Conservation (phyloP, 2,888 invertebrate genomes). For the Leptinotarsa rubiginosa region DNA sequence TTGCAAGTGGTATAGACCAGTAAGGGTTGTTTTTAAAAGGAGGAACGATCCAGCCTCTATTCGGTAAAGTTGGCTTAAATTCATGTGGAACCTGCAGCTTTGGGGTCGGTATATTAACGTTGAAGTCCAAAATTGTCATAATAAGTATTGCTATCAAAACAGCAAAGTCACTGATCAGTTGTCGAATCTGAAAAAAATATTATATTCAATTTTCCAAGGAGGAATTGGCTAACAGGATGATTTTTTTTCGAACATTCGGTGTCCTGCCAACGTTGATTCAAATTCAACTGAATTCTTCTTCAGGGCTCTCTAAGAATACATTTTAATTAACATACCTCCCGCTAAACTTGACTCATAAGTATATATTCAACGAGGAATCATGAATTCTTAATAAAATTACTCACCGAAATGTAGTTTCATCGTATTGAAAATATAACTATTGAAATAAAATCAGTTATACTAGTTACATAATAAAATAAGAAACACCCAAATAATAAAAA, state of each 20-base stretch:
- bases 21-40: slow-evolving; percentile 86
- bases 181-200: slow-evolving; percentile 77
- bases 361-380: no score
- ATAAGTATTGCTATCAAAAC: slow-evolving; percentile 95
- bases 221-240: no score
- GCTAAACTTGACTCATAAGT: no score
- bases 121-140: slow-evolving; percentile 88
- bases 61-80: slow-evolving; percentile 84
- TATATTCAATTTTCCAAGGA: neutral
- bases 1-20: slow-evolving; percentile 87
- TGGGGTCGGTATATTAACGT: slow-evolving; percentile 90
- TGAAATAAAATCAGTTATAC: no score
- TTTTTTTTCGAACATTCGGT: neutral
- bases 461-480: no score
- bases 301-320: slow-evolving; percentile 70
- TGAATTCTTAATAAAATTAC: no score
- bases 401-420: no score
- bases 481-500: no score
- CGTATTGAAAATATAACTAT: no score
- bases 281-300: no score
- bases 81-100: slow-evolving; percentile 92
- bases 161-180: slow-evolving; percentile 94
- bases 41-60: slow-evolving; percentile 83
- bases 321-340: no score
- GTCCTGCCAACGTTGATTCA: no score